A percentile compares a stretch with the other conserved stretches of the same genome.
Conservation (phyloP, 2,113 vertebrate genomes). For the Odontophorus gujanensis region DNA sequence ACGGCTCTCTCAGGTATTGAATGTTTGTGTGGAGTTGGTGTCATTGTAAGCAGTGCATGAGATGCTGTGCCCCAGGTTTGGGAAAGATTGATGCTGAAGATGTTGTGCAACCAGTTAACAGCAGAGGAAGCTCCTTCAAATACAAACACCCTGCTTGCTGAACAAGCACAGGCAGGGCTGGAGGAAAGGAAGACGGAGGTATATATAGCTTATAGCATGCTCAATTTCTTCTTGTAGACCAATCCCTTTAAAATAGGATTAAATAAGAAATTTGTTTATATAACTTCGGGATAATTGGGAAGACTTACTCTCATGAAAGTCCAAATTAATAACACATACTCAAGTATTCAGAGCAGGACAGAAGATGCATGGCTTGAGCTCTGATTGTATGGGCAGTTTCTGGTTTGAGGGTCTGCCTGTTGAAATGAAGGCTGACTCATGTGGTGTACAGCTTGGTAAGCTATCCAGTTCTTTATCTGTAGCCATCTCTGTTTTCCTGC, state of each 20-base stretch:
- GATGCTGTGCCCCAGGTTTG: neutral
- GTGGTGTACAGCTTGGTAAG: neutral
- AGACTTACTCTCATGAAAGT: neutral
- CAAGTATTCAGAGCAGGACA: neutral
- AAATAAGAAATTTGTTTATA: neutral
- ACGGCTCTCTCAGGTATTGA: neutral
- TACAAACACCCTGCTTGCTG: neutral
- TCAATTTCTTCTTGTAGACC: neutral
- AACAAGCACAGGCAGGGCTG: neutral
- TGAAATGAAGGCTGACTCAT: neutral
- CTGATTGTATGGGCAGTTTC: neutral
- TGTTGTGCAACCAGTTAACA: neutral
- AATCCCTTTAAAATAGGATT: neutral
- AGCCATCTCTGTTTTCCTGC: neutral
- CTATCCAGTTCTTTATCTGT: neutral
- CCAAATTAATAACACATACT: neutral
- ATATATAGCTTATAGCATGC: neutral
- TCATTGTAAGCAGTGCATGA: neutral
- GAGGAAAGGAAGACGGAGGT: neutral
- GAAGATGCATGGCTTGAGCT: neutral
- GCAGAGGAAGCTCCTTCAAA: neutral
- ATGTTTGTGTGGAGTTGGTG: neutral
- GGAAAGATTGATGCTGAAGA: neutral
- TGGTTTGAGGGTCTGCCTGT: neutral
- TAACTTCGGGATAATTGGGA: neutral